Percentiles rank a stretch among this genome's conserved stretches.
phyloP scores from a whole-genome alignment of 2,888 invertebrate genomes.

The Nomada fucata region DNA sequence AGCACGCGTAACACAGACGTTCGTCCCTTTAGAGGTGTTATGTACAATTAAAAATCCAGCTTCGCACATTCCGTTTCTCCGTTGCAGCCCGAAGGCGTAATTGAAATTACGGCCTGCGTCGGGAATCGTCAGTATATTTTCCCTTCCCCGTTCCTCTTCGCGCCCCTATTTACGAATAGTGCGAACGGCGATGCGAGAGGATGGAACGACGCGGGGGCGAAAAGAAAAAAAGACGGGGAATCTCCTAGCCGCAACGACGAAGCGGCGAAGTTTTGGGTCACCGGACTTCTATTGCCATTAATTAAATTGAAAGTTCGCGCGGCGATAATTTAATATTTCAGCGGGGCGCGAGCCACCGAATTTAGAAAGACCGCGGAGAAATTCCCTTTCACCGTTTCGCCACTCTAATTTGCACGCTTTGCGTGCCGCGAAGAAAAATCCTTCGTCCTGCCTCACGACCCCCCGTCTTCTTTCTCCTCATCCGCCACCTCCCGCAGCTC shows the following conservation, averaged over 20 bases:
- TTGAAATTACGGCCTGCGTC: neutral
- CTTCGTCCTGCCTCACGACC: neutral
- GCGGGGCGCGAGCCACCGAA: constrained; percentile 27
- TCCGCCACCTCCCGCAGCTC: neutral
- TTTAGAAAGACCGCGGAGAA: constrained; percentile 28
- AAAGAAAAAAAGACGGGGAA: neutral
- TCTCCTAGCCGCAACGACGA: constrained; percentile 12
- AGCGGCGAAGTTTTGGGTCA: constrained; percentile 50
- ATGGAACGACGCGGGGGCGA: neutral
- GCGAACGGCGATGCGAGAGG: neutral
- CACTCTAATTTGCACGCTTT: constrained; percentile 55
- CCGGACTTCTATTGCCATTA: constrained; percentile 49
- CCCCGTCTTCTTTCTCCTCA: neutral
- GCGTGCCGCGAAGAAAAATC: constrained; percentile 48
- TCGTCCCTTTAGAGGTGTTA: too few species aligned
- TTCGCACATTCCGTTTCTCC: neutral
- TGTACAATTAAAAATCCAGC: neutral
- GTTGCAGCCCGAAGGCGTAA: neutral
- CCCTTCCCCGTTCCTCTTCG: neutral
- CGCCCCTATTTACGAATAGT: constrained; percentile 19
- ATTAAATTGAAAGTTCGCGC: constrained; percentile 56
- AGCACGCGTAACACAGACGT: too few species aligned
- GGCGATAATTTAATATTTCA: constrained; percentile 57
- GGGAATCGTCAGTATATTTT: neutral
- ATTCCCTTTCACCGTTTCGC: constrained; percentile 12